These are phyloP conservation scores for Acipenser ruthenus DNA, from an alignment of 2,797 vertebrate species.

Conservation along the genomic window DNA sequence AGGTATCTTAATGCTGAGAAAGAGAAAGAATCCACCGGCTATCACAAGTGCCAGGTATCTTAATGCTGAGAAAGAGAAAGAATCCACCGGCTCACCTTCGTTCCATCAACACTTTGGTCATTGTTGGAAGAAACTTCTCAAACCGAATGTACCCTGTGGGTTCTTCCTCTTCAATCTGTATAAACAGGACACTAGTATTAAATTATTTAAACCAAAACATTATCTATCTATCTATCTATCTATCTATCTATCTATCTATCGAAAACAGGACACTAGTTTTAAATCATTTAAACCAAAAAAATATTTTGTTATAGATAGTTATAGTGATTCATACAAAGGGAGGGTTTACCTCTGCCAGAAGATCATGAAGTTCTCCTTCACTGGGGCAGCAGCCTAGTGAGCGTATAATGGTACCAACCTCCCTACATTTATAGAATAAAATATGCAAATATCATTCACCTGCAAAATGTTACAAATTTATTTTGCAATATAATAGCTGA, in stretches of 20 bases:
- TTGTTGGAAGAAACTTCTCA: constrained; percentile 82
- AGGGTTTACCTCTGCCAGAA: constrained; percentile 69
- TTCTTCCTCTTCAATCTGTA: constrained; percentile 82
- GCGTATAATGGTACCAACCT: constrained; percentile 78
- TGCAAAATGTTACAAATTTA: too few relatives aligned
- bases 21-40: too few relatives aligned
- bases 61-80: too few relatives aligned
- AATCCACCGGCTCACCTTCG: constrained; percentile 64
- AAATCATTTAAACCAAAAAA: not conserved
- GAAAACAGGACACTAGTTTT: constrained; percentile 2
- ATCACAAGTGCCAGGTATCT: too few relatives aligned
- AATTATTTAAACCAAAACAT: not conserved
- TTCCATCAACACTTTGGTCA: constrained; percentile 74
- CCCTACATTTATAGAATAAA: constrained; percentile 43
- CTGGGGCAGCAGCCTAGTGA: constrained; percentile 80
- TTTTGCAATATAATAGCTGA: too few relatives aligned
- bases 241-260: too few relatives aligned
- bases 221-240: not conserved
- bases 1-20: too few relatives aligned
- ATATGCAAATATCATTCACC: too few relatives aligned
- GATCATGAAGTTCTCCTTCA: constrained; percentile 72
- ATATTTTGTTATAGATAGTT: too few relatives aligned
- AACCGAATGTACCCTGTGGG: constrained; percentile 66
- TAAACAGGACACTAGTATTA: constrained; percentile 5
- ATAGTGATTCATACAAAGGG: not conserved